Conservation (phyloP, 2,888 invertebrate genomes). For the Norana najaformis region DNA sequence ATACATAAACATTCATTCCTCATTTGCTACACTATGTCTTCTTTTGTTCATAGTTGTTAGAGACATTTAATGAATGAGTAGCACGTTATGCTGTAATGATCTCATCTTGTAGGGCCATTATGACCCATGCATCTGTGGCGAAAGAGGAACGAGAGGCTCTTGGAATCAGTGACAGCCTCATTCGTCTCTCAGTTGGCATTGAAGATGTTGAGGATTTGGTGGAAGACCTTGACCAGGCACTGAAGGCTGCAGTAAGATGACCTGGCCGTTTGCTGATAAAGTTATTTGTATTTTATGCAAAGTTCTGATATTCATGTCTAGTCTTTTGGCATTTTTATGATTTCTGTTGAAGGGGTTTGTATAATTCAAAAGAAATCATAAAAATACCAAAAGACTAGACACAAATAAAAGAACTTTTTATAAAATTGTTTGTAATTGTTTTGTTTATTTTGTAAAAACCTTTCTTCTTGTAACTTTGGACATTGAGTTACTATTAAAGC, state of each 20-base stretch:
- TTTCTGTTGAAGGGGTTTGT: no score
- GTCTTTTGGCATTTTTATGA: not conserved
- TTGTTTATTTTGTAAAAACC: no score
- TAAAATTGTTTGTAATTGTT: not conserved
- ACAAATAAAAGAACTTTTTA: not conserved
- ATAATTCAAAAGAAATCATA: no score
- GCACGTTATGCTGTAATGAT: not conserved
- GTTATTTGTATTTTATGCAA: not conserved
- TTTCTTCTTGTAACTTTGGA: not conserved
- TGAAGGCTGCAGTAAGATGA: constrained; percentile 44
- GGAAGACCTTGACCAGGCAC: constrained; percentile 58
- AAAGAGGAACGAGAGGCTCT: constrained; percentile 55
- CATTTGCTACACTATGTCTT: not conserved
- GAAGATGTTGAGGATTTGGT: constrained; percentile 61
- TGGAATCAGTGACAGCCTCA: constrained; percentile 60
- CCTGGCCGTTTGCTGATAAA: not conserved
- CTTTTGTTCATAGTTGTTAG: not conserved
- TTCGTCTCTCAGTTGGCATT: constrained; percentile 61
- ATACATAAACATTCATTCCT: not conserved
- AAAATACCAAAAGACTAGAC: not conserved
- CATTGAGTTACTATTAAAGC: not conserved
- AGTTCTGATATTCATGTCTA: not conserved
- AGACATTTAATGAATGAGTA: no score
- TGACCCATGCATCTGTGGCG: constrained; percentile 63
- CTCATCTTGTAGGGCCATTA: constrained; percentile 54